Base-by-base conservation (phyloP, 1,140 invertebrate genomes). In the Melipona quadrifasciata region DNA sequence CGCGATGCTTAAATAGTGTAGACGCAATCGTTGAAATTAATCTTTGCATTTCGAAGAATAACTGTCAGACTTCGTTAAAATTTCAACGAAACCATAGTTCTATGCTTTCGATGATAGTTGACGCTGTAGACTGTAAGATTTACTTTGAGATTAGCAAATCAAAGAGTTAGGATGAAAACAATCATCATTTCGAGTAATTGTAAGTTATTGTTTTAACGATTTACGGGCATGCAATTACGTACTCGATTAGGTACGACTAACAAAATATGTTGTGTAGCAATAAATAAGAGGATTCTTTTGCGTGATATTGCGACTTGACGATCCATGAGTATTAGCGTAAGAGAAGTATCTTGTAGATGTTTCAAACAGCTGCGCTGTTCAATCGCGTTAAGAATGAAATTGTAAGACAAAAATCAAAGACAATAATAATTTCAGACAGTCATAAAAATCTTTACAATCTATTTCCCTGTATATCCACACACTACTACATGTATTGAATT, bases 391-490 rank as follows among this genome's bases (percentile, higher is more conserved):
- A 74, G 17, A 55, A 74, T 55, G 39, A 79, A 72, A 72, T 79
- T 84, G 67, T 83, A 83, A 78, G 16, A 70, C 3, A 71, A 67
- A 64, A n/a, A 39, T 24, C 67, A 70, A 71, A 84, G 75, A 79
- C 70, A 80, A 84, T 84, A 84, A 84, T 80, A 80, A 84, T 84
- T 84, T 80, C 78, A 84, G 78, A 84, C 83, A 80, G 58, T 84
- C 68, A 80, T 84, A 86, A 83, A 86, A 82, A 79, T 86, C 81
- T 86, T 84, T 84, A 86, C 82, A 84, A 86, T 86, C 85, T 86
- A 86, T 86, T 83, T 86, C 85, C 85, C 85, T 86, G 85, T 86
- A 86, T 86, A 86, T 86, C 85, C 85, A 86, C 85, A 86, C 74
- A 85, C 77, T 85, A 82, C 84, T 85, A 85, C 83, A 84, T 84